phyloP scores from a whole-genome alignment of 2,113 vertebrate species.

The Perccottus glenii region DNA sequence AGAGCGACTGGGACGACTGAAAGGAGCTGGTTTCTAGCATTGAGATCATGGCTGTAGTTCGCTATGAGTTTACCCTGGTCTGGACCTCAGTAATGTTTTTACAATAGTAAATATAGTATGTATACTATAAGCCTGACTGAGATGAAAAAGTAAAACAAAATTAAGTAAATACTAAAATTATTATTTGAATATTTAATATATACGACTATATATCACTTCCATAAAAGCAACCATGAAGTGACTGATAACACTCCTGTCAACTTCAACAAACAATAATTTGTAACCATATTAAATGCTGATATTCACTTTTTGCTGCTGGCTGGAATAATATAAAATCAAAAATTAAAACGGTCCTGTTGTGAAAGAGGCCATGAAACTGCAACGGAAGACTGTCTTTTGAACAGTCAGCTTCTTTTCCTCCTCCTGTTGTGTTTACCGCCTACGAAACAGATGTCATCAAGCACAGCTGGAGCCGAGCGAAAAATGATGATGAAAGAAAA shows the following conservation, averaged over 20 bases:
- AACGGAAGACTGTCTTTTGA: constrained; percentile 29
- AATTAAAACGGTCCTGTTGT: constrained; percentile 2
- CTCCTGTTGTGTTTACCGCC: constrained; percentile 60
- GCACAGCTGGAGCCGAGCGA: constrained; percentile 59
- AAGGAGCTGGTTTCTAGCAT: too few relatives aligned
- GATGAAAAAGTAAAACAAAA: too few relatives aligned
- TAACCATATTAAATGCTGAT: constrained; percentile 39
- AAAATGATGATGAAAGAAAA: constrained; percentile 49
- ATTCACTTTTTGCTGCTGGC: constrained; percentile 28
- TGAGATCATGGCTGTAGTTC: too few relatives aligned
- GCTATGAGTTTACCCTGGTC: too few relatives aligned
- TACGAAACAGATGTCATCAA: constrained; percentile 67
- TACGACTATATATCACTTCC: too few relatives aligned
- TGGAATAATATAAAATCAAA: constrained; percentile 21
- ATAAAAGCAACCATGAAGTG: too few relatives aligned
- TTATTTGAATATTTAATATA: too few relatives aligned
- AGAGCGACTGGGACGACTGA: constrained; percentile 14
- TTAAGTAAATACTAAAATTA: too few relatives aligned
- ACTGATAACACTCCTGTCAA: constrained; percentile 44
- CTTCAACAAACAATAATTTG: constrained; percentile 58
- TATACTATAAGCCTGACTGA: too few relatives aligned
- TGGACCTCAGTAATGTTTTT: background rate
- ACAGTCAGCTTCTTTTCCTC: constrained; percentile 46
- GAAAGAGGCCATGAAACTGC: constrained; percentile 36
- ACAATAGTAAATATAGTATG: background rate